Percentiles rank a stretch among this genome's conserved stretches.
phyloP scores from a whole-genome alignment of 2,797 vertebrate species.

The Eulemur mongoz region DNA sequence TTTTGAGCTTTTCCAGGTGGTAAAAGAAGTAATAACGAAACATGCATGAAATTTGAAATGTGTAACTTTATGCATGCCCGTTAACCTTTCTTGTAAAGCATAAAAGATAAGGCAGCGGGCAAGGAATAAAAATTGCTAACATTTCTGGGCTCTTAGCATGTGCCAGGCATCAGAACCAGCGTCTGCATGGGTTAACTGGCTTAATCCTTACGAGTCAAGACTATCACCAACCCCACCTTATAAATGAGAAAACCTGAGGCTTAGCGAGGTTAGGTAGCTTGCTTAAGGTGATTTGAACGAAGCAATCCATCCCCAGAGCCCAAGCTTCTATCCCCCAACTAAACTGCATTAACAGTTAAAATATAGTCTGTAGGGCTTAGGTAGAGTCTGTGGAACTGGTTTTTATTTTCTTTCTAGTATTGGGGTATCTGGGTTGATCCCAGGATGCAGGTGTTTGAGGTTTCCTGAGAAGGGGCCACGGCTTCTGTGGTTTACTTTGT shows the following conservation, averaged over 20 bases:
- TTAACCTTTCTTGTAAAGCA: slow-evolving; percentile 64
- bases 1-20: slow-evolving; percentile 48
- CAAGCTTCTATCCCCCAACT: background rate
- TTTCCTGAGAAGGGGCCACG: slow-evolving; percentile 29
- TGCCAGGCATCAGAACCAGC: background rate
- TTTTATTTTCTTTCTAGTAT: slow-evolving; percentile 6
- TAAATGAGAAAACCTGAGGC: background rate
- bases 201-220: background rate
- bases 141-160: background rate
- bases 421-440: background rate
- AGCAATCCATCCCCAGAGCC: background rate
- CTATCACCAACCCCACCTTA: background rate
- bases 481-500: slow-evolving; percentile 15
- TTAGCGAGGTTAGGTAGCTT: background rate
- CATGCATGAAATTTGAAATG: slow-evolving; percentile 65
- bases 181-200: background rate
- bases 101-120: slow-evolving; percentile 14
- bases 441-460: background rate
- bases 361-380: background rate
- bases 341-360: background rate
- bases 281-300: slow-evolving; percentile 14
- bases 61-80: slow-evolving; percentile 45
- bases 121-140: background rate
- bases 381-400: background rate
- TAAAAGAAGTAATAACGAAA: slow-evolving; percentile 60